phyloP scores from a whole-genome alignment of 1,140 invertebrate species.

The Cardiocondyla obscurior region DNA sequence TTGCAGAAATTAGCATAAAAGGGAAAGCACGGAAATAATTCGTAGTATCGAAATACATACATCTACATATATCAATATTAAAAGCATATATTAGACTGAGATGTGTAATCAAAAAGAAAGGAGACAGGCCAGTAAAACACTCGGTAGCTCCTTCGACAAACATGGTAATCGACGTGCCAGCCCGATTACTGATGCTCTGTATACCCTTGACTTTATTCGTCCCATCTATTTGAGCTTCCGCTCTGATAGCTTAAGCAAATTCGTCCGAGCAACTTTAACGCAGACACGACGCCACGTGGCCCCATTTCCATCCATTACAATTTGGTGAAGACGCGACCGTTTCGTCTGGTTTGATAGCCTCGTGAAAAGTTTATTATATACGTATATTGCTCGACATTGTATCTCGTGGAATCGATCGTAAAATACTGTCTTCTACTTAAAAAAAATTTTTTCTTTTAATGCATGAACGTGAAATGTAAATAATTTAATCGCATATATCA shows the following conservation, averaged over 20 bases:
- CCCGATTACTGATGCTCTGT: background rate
- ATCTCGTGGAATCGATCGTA: background rate
- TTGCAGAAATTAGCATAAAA: background rate
- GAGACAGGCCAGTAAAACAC: background rate
- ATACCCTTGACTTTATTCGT: background rate
- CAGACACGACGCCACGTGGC: background rate
- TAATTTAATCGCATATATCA: background rate
- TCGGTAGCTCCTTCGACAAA: background rate
- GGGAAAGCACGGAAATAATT: background rate
- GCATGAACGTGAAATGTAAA: background rate
- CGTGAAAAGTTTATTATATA: background rate
- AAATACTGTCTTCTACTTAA: background rate
- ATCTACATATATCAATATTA: too few relatives aligned
- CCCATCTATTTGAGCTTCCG: constrained; percentile 19
- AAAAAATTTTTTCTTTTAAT: too few relatives aligned
- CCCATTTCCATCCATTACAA: constrained; percentile 13
- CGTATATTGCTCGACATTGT: background rate
- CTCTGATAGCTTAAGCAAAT: constrained; percentile 15
- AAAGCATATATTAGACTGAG: background rate
- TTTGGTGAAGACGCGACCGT: background rate
- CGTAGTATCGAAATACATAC: background rate
- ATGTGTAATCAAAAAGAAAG: too few relatives aligned
- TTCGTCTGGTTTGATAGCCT: background rate
- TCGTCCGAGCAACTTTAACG: constrained; percentile 9
- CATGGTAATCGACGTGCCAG: background rate